Evolutionary conservation across 2,797 vertebrate species (phyloP), one percentile per base, ranked within the genome.

Genomic region (Lagorchestes hirsutus): DNA sequence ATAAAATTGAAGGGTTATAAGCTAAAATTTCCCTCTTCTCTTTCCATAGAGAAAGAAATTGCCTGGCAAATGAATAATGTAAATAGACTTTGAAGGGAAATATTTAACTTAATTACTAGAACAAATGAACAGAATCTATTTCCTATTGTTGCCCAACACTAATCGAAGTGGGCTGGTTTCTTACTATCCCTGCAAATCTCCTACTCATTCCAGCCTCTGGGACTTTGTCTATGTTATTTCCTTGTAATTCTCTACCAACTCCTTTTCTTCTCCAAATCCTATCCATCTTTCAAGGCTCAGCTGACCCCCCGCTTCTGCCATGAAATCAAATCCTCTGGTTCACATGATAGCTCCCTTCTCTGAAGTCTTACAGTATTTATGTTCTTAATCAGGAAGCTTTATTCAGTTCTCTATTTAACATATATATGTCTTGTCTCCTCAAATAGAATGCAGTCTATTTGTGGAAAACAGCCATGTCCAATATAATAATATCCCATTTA

Each of bases 141-240:
- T 92, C 91, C 4, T 95, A 52, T 31, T 91, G 91, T 92, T 96
- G 28, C 55, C 40, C 54, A 13, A 91, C 94, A 93, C 96, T 92
- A 40, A 40, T 93, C 34, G 93, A 13, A 58, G 91, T 4, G 92
- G 91, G 55, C 74, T 93, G 90, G 11, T 93, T 93, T 40, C 55
- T 90, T 91, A 62, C 3, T 92, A 13, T 91, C 58, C n/a, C 14
- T 31, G n/a, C 14, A 5, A 40, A 74, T 54, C 54, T 56, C 29
- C 29, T 24, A 40, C 8, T 34, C 14, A 67, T 13, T 50, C 34
- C 18, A 28, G 18, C 58, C 91, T 55, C 50, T 95, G 67, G n/a
- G 18, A 2, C 95, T 92, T 93, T 46, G 57, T 93, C 22, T 9
- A 46, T 59, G 58, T 22, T 87, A 40, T 94, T 90, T 96, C 93